Base-by-base conservation (phyloP, 2,888 invertebrate genomes). In the Sussaba pulchella region DNA sequence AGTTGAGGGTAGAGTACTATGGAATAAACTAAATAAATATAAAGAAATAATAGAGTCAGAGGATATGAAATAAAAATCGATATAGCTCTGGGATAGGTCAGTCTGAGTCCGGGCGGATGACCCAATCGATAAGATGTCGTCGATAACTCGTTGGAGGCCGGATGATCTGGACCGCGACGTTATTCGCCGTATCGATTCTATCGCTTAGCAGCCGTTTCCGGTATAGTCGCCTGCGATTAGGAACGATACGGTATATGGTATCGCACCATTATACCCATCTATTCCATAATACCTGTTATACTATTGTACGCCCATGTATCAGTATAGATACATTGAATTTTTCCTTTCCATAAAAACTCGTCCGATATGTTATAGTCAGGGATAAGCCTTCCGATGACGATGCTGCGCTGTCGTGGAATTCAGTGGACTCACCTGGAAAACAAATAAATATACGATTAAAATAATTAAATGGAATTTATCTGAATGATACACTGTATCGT, bases 381-480 rank as follows among this genome's bases (percentile, higher is more conserved):
- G 26, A 41, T 59, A 24, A 19, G 43, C 26, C 31, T n/a, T 24
- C 14, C 6, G 26, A 6, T 24, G 26, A 54, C 52, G 24, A 24
- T 52, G 24, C 6, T 2, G 31, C 31, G 6, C 31, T 14, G n/a
- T 26, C 31, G 12, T 31, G 14, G n/a, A 54, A 2, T 69, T 45
- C 21, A 26, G 17, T 19, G 41, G 41, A 82, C 85, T 85, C 78
- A 85, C 85, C 85, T 85, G 79, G 54, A 85, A 85, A 83, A 75
- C 12, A 76, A 64, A 47, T 59, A 67, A 57, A 72, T 54, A 6
- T 36, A 14, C 6, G 31, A 31, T 6, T 5, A 31, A 31, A 31
- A 31, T 31, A 31, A 31, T 31, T 5, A 2, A 31, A 6, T 5
- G 4, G 6, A 6, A 31, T 5, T 31, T 6, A 31, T 31, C 2